phyloP scores from a whole-genome alignment of 2,113 vertebrate genomes.

The Callipepla squamata region DNA sequence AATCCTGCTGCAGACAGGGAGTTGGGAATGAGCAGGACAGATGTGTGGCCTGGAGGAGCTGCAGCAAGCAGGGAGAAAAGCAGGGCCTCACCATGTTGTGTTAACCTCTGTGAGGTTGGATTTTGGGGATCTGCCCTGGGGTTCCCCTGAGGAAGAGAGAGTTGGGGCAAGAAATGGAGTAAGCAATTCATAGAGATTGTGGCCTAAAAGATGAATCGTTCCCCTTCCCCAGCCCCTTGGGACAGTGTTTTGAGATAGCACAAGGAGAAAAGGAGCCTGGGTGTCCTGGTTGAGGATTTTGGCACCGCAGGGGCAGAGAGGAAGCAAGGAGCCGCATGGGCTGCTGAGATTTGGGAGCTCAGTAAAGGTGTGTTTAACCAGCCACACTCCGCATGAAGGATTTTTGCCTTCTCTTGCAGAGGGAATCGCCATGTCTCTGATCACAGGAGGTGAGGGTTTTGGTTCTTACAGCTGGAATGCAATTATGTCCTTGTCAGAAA shows the following conservation, averaged over 20 bases:
- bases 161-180: not conserved
- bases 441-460: not conserved
- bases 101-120: constrained; percentile 7
- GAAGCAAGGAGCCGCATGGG: not conserved
- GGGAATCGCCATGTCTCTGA: rapidly evolving
- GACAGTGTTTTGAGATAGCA: not conserved
- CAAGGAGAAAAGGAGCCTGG: not conserved
- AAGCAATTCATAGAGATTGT: constrained; percentile 60
- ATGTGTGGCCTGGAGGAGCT: not conserved
- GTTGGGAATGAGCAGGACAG: not conserved
- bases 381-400: not conserved
- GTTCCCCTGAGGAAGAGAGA: not conserved
- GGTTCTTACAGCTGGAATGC: not conserved
- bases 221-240: not conserved
- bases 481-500: not conserved
- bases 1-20: not conserved
- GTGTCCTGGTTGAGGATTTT: rapidly evolving
- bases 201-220: not conserved
- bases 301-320: not conserved
- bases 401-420: not conserved
- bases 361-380: not conserved
- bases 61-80: not conserved
- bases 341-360: not conserved
- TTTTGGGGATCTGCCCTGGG: not conserved
- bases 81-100: not conserved